Percentiles rank a stretch among this genome's conserved stretches.
These are phyloP conservation scores for Laupala kohalensis DNA, from an alignment of 1,140 invertebrate species.

Conservation along the genomic window DNA sequence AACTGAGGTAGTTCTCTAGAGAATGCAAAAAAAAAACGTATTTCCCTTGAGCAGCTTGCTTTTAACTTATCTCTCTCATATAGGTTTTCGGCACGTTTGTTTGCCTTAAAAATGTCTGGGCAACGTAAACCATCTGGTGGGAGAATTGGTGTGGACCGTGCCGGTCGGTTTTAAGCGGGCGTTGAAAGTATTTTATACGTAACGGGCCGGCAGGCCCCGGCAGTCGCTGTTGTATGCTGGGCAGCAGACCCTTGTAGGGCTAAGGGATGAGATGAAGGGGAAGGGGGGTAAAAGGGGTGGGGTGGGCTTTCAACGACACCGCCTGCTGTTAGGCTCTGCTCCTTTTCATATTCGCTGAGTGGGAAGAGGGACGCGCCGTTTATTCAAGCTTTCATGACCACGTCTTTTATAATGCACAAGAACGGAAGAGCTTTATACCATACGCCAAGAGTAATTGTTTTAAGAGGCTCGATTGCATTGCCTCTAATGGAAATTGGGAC, in stretches of 20 bases:
- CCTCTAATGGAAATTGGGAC: too few relatives aligned
- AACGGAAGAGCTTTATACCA: too few relatives aligned
- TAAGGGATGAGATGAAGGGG: not conserved
- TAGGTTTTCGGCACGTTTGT: not conserved
- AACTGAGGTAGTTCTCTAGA: too few relatives aligned
- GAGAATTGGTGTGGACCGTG: not conserved
- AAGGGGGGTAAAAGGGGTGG: not conserved
- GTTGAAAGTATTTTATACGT: not conserved
- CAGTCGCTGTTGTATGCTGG: not conserved
- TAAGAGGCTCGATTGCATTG: too few relatives aligned
- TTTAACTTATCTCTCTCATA: not conserved
- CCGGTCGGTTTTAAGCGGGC: not conserved
- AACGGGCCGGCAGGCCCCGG: not conserved
- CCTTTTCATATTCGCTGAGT: too few relatives aligned
- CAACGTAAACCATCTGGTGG: not conserved
- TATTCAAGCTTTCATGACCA: too few relatives aligned
- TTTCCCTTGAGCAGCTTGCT: too few relatives aligned
- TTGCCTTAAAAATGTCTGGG: not conserved
- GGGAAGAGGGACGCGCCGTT: too few relatives aligned
- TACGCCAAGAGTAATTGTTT: too few relatives aligned
- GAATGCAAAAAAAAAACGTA: too few relatives aligned
- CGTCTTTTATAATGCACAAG: too few relatives aligned
- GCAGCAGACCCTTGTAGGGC: too few relatives aligned
- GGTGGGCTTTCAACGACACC: not conserved
- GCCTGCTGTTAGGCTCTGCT: not conserved